Percentiles rank a stretch among this genome's conserved stretches.
phyloP scores from a whole-genome alignment of 2,888 invertebrate genomes.

The Nephrotoma appendiculata region DNA sequence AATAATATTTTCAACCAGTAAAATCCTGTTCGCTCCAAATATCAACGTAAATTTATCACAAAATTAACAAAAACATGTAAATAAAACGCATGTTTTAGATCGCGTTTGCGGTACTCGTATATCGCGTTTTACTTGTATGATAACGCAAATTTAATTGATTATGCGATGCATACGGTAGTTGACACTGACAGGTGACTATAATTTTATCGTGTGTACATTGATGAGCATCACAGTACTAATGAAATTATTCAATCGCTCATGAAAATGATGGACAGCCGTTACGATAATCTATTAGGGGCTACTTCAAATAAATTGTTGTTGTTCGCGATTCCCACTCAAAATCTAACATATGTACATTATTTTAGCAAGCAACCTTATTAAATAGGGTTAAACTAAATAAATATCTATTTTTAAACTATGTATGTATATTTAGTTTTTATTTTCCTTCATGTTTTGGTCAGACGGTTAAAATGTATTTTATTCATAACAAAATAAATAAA shows the following conservation, averaged over 20 bases:
- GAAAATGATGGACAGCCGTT: background rate
- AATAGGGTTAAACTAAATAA: background rate
- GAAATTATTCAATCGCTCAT: background rate
- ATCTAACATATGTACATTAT: background rate
- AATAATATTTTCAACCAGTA: no score
- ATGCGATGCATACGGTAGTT: background rate
- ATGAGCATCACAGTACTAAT: background rate
- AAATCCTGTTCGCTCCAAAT: no score
- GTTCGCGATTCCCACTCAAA: background rate
- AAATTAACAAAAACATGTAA: background rate
- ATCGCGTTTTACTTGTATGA: background rate
- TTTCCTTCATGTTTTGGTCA: background rate
- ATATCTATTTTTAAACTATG: background rate
- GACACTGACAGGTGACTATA: background rate
- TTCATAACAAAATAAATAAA: background rate
- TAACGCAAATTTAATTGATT: background rate
- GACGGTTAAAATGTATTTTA: background rate
- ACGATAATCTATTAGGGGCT: background rate
- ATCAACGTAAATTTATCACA: background rate
- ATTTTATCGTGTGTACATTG: background rate
- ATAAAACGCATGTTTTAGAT: background rate
- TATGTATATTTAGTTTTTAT: background rate
- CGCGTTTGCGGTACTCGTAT: background rate
- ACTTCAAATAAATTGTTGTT: background rate
- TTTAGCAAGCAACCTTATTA: background rate